Percentiles rank a stretch among this genome's conserved stretches.
Evolutionary conservation across 2,797 vertebrate genomes (phyloP).

Genomic region (Phyllotis vaccarum): DNA sequence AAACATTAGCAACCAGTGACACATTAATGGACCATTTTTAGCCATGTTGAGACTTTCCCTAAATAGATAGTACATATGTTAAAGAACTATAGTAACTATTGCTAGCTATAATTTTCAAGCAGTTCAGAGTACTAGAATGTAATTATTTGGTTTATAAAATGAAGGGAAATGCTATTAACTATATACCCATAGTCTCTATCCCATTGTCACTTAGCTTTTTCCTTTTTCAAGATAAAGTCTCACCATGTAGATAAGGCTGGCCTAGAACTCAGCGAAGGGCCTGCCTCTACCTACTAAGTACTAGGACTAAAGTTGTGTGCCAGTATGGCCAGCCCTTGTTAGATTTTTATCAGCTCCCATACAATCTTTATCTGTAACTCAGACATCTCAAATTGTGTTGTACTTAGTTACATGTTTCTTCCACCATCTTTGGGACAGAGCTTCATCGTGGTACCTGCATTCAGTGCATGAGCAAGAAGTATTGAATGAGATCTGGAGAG

Average conservation of each 20-base stretch:
- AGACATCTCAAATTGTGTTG: constrained; percentile 3
- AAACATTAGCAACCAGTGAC: constrained; percentile 20
- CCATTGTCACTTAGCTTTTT: constrained; percentile 5
- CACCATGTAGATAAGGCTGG: background rate
- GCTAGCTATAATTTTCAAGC: constrained; percentile 58
- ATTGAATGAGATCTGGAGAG: background rate
- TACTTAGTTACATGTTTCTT: constrained; percentile 44
- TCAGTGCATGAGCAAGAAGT: constrained; percentile 11
- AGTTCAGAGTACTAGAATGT: constrained; percentile 14
- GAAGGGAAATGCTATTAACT: constrained; percentile 17
- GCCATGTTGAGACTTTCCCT: constrained; percentile 11
- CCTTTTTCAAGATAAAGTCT: background rate
- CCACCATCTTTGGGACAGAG: background rate
- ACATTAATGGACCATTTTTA: constrained; percentile 19
- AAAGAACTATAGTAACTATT: background rate
- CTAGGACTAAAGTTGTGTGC: background rate
- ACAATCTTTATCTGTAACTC: background rate
- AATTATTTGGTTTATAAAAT: constrained; percentile 38
- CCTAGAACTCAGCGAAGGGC: background rate
- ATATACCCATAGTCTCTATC: background rate
- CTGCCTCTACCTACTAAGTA: background rate
- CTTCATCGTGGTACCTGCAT: constrained; percentile 4
- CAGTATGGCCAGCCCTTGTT: background rate
- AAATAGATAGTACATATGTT: constrained; percentile 4
- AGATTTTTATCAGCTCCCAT: constrained; percentile 20